Percentiles rank a stretch among this genome's conserved stretches.
Evolutionary conservation across 2,888 invertebrate species (phyloP).

Genomic region (Amphipoea oculea): DNA sequence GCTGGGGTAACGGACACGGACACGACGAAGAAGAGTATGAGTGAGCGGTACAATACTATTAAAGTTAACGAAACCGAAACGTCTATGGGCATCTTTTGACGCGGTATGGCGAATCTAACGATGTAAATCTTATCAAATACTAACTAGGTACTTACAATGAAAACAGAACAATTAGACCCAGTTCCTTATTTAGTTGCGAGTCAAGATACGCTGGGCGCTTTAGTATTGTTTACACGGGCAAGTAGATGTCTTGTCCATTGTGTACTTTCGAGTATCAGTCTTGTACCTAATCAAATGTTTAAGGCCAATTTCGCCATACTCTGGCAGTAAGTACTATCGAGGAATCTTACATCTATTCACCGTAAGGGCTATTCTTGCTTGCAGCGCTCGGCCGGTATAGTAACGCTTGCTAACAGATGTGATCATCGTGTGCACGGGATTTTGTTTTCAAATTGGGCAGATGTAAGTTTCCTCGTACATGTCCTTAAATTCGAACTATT

Average conservation of each 20-base stretch:
- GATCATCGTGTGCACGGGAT: no score
- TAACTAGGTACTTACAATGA: background rate
- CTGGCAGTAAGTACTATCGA: background rate
- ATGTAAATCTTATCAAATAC: background rate
- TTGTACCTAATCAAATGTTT: slow-evolving; percentile 22
- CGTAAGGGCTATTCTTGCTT: no score
- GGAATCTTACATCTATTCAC: no score
- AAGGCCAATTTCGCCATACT: background rate
- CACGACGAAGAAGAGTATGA: no score
- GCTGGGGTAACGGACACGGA: no score
- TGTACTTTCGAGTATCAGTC: slow-evolving; percentile 16
- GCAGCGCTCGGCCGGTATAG: no score
- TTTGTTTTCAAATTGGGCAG: no score
- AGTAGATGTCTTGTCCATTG: slow-evolving; percentile 20
- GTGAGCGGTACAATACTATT: no score
- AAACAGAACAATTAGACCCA: background rate
- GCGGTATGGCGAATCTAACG: background rate
- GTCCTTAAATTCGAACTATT: no score
- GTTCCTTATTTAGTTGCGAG: slow-evolving; percentile 4
- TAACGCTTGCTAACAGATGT: no score
- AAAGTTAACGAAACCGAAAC: background rate
- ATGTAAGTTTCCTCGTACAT: no score
- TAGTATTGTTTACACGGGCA: slow-evolving; percentile 30
- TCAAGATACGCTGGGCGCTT: background rate
- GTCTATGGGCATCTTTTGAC: background rate